Evolutionary conservation across 2,113 vertebrate genomes (phyloP).

Genomic region (Pseudopipra pipra): DNA sequence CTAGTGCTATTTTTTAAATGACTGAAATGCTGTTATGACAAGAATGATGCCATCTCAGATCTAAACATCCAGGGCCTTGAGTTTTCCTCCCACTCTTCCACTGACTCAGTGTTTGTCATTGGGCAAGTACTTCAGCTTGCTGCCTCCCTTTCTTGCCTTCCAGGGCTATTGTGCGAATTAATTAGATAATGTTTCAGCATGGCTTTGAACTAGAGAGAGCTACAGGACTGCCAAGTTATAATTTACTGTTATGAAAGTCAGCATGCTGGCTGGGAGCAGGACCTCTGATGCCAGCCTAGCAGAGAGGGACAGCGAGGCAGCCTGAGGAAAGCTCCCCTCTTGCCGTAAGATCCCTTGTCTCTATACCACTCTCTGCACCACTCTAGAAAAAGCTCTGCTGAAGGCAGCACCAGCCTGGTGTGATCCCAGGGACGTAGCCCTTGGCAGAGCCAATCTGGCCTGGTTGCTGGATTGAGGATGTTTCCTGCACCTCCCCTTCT

Average conservation of each 20-base stretch:
- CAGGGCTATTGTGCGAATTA: conserved; percentile 33
- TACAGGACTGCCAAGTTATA: conserved; percentile 8
- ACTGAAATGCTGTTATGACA: neutral
- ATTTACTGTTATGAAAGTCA: neutral
- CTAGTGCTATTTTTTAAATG: neutral
- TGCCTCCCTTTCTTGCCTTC: conserved; percentile 26
- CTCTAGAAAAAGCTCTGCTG: neutral
- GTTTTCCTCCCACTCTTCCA: conserved; percentile 28
- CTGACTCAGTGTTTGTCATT: conserved; percentile 44
- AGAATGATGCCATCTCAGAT: neutral
- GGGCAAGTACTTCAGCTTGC: neutral
- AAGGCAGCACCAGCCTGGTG: neutral
- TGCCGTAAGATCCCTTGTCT: neutral
- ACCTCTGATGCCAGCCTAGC: neutral
- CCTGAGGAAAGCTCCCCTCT: accelerated
- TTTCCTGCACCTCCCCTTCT: neutral
- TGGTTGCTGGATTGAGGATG: neutral
- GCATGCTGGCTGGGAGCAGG: neutral
- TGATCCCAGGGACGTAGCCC: neutral
- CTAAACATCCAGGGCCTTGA: neutral
- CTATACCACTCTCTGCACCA: neutral
- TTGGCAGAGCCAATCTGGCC: accelerated
- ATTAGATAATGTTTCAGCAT: conserved; percentile 30
- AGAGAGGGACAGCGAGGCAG: accelerated
- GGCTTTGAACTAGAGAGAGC: neutral